Evolutionary conservation across 1,140 invertebrate genomes (phyloP), one percentile per base, ranked within the genome.

Genomic region (Dinoponera quadriceps): DNA sequence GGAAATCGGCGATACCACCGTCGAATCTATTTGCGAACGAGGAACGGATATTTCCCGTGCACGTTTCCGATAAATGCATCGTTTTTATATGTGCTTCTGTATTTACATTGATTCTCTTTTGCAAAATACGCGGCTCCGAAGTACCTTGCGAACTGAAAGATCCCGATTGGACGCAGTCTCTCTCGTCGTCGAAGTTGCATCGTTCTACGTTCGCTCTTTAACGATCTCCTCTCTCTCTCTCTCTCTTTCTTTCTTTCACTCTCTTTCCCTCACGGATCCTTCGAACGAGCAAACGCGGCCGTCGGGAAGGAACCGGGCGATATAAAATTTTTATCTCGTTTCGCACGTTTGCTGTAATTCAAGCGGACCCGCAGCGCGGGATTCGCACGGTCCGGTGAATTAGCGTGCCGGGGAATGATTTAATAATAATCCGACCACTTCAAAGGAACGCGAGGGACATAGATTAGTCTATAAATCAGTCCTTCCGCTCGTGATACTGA

Each of bases 281-380:
- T 69, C 29, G 49, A 38, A 44, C 25, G 62, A 44, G 75, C 29
- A 57, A 59, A 38, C 29, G 51, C 49, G n/a, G 22, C 54, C 66
- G 20, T 81, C 68, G 66, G 22, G 38, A 44, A 54, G 66, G 44
- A 59, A 65, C 27, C 48, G 29, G 49, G 29, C 59, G 80, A 82
- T 82, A 82, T 82, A 82, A 82, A 74, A 82, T 33, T 82, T 75
- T 82, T 74, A 82, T 74, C 48, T 73, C 27, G 48, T 18, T 33
- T 71, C 44, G 25, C 66, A 57, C 77, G 14, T 71, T 81, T 20
- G 27, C 54, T 69, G 69, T 80, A 80, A 80, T 74, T 74, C 25
- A 29, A 44, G 29, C 81, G 38, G 55, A 77, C 38, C 27, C 29
- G 44, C 22, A 9, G 25, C 71, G 20, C 71, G 20, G 33, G 49